Base-by-base conservation (phyloP, 2,797 vertebrate species). In the Myripristis murdjan region DNA sequence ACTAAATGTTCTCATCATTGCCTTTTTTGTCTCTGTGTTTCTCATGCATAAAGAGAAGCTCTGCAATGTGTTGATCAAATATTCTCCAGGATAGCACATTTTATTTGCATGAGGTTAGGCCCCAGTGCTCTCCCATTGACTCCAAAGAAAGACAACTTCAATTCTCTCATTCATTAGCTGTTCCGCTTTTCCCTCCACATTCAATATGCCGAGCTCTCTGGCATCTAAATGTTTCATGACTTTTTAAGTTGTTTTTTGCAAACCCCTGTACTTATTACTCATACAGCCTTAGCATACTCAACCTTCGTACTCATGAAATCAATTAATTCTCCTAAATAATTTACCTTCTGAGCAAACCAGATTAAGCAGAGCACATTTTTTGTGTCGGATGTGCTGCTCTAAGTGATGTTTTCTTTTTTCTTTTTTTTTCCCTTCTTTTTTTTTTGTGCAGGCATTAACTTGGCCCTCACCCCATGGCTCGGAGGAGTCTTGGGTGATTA, bases 301-400 rank as follows among this genome's bases (percentile, higher is more conserved):
- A 94, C 93, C 93, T 93, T 92, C 85, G 69, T 92, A 93, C 93
- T 92, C 90, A 81, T 91, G 79, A 94, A 95, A 95, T 95, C 94
- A 95, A 95, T 95, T 95, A 94, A 95, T 95, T 93, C 91, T 90
- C 80, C 89, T 95, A 87, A 95, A 95, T 95, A 92, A 95, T 95
- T 95, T 87, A 95, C 89, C 85, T 93, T 91, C 90, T 54, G 88
- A 82, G 90, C 90, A 93, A 92, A 93, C 87, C 86, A 87, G 92
- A 94, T 94, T 94, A 94, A 90, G 84, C 85, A 33, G 87, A 91
- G 91, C 84, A 79, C 80, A 87, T 94, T 87, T 90, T 85, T 90
- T 90, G 70, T 88, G 92, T 93, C 88, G 84, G 87, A 88, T 70
- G 71, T 85, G 82, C 78, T 75, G 55, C 72, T 93, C 84, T 90